phyloP scores from a whole-genome alignment of 1,140 invertebrate species.

The Drosophila subpulchrella region DNA sequence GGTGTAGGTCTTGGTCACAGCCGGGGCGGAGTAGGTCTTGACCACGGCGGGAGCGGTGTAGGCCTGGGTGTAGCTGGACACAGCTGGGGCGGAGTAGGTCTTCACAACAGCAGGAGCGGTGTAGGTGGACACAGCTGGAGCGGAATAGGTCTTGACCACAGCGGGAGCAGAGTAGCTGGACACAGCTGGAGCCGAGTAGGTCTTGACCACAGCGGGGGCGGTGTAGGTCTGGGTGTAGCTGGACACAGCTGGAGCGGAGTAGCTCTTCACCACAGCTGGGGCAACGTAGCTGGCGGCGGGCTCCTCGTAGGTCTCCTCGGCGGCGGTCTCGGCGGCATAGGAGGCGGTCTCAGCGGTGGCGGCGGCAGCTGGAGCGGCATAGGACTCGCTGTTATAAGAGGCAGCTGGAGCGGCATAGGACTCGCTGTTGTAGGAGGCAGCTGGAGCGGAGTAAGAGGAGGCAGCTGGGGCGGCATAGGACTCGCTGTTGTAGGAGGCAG shows the following conservation, averaged over 20 bases:
- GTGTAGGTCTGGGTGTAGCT: conserved; percentile 21
- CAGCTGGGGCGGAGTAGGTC: conserved; percentile 22
- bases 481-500: conserved; percentile 32
- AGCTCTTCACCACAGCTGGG: conserved; percentile 27
- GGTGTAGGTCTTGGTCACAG: conserved; percentile 12
- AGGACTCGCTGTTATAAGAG: conserved; percentile 10
- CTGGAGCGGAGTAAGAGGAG: conserved; percentile 34
- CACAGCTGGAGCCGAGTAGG: conserved; percentile 34
- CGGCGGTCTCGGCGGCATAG: conserved; percentile 8
- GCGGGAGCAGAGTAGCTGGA: conserved; percentile 25
- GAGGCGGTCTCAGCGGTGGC: conserved; percentile 15
- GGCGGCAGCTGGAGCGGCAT: conserved; percentile 10
- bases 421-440: conserved; percentile 4
- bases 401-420: conserved; percentile 13
- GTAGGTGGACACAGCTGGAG: conserved; percentile 28
- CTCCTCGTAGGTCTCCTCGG: conserved; percentile 35
- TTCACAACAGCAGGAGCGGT: conserved; percentile 29
- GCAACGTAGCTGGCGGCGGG: conserved; percentile 39
- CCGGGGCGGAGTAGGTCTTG: conserved; percentile 5
- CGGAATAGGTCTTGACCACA: conserved; percentile 21
- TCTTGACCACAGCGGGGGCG: conserved; percentile 32
- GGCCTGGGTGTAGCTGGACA: conserved; percentile 1
- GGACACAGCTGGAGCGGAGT: background rate
- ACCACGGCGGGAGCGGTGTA: conserved; percentile 26
- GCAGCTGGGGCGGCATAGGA: conserved; percentile 48